Evolutionary conservation across 2,797 vertebrate genomes (phyloP), one percentile per base, ranked within the genome.

Genomic region (Phalanger gymnotis): DNA sequence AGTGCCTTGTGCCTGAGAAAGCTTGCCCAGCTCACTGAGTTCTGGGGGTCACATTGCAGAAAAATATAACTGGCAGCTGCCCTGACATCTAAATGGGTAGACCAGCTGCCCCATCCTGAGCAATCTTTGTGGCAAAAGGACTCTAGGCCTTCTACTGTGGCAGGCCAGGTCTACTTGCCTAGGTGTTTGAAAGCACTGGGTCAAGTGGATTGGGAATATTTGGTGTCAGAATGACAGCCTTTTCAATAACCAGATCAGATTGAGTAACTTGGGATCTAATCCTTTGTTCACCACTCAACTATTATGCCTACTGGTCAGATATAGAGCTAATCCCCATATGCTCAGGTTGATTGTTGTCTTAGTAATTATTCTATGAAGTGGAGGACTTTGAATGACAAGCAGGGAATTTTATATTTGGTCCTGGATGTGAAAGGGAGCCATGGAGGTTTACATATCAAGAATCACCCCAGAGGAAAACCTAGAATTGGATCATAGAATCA

Each of bases 81-180:
- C 93, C 93, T 90, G 51, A 94, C 81, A 0, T n/a, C n/a, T n/a
- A n/a, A 93, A 58, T 54, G n/a, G n/a, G n/a, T n/a, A n/a, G 92
- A 95, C 94, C 95, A 96, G 94, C 94, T 97, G 96, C 92, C 92
- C 95, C 12, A 25, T 92, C 92, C 93, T 92, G n/a, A n/a, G n/a
- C n/a, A n/a, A n/a, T n/a, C n/a, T 90, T 81, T 12, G 34, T 31
- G 22, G 61, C 90, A 40, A 91, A 91, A 92, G 57, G 47, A 73
- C 57, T 95, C 47, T 0, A 40, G 57, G 30, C 47, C 94, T 94
- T 95, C 95, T 55, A 22, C 4, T 52, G 40, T 92, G 96, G 90
- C 9, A 0, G 31, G 92, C 94, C 96, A 97, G 57, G 53, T 57
- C 91, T 47, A 7, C 14, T 51, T 22, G 91, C 87, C 28, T 22